These are phyloP conservation scores for Montipora cactus DNA, from an alignment of 64 coral and sea anemone species.

Conservation along the genomic window DNA sequence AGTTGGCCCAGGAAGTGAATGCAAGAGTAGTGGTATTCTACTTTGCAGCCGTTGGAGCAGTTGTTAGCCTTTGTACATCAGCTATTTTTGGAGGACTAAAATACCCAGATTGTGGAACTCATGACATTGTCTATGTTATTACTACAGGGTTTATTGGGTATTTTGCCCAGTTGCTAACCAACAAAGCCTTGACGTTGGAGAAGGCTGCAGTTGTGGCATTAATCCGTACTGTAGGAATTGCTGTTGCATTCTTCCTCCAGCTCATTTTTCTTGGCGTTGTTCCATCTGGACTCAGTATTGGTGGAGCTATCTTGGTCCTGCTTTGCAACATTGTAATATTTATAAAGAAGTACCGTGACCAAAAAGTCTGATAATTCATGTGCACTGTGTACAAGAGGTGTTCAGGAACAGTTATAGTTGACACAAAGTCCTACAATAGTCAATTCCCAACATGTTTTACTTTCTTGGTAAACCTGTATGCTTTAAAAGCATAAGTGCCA, in stretches of 20 bases:
- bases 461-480: too few relatives aligned
- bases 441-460: too few relatives aligned
- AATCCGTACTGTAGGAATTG: constrained; percentile 35
- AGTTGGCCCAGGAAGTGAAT: constrained; percentile 1
- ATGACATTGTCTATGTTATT: constrained; percentile 45
- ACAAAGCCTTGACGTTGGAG: constrained; percentile 36
- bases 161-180: constrained; percentile 6
- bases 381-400: too few relatives aligned
- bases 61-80: constrained; percentile 15
- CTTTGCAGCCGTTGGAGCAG: constrained; percentile 34
- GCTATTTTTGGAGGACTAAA: constrained; percentile 42
- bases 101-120: constrained; percentile 56
- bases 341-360: constrained; percentile 10
- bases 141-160: constrained; percentile 17
- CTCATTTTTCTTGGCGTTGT: not conserved
- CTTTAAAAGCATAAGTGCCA: too few relatives aligned
- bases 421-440: too few relatives aligned
- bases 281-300: constrained; percentile 55
- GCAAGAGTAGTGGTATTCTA: constrained; percentile 60
- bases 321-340: constrained; percentile 66
- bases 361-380: not conserved
- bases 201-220: constrained; percentile 57
- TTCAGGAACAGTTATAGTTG: too few relatives aligned
- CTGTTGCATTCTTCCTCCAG: constrained; percentile 53
- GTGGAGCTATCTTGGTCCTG: constrained; percentile 41